Base-by-base conservation (phyloP, 2,888 invertebrate genomes). In the Agapetus fuscipes region DNA sequence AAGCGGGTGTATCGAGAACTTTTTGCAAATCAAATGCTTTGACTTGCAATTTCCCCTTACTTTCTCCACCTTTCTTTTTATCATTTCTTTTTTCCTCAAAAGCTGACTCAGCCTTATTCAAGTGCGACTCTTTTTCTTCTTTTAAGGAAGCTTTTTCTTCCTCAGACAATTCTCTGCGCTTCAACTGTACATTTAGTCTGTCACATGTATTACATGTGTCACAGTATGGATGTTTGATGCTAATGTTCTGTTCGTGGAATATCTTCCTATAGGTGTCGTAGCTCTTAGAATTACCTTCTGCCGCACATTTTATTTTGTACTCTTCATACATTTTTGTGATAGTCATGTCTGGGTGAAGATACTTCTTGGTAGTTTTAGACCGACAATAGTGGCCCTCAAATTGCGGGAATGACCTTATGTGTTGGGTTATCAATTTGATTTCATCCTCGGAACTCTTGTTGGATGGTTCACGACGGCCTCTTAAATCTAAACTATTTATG, bases 11-110 rank as follows among this genome's bases (percentile, higher is more conserved):
- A 4, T 28, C 28, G 5, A 28, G 12, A 28, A 28, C 28, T 28
- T 28, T 28, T 12, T 28, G 28, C 28, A 28, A 28, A 28, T 28
- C 28, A 12, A 28, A 28, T 28, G 28, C 28, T n/a, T 28, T 28
- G 12, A 28, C 28, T 7, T 11, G 5, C 28, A n/a, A 28, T 28
- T 28, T 28, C 11, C 28, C 28, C 7, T 7, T 28, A 12, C 28
- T 28, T 28, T 28, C 28, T 28, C 12, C 12, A 28, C 28, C 28
- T 28, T n/a, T 28, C 11, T 28, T n/a, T n/a, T n/a, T n/a, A n/a
- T n/a, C n/a, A n/a, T n/a, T n/a, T n/a, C n/a, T n/a, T n/a, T n/a
- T n/a, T 12, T 28, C 28, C n/a, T 28, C 28, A 28, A 28, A 28
- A 28, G 28, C 28, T 5, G 28, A 28, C 11, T 28, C 28, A 6